Conservation (phyloP, 2,888 invertebrate species). For the Iphiclides podalirius region DNA sequence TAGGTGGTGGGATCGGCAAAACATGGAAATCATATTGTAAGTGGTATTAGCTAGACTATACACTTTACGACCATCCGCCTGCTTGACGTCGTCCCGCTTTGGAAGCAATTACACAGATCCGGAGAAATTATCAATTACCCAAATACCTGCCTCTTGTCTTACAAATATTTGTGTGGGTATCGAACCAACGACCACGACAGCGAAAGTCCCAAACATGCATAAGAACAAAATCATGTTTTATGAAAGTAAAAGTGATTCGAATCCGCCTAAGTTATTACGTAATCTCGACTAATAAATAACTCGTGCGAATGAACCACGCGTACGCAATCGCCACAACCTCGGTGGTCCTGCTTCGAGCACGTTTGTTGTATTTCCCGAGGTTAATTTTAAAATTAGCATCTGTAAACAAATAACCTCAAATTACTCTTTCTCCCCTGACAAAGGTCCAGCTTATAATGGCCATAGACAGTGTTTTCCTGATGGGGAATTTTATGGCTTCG, state of each 20-base stretch:
- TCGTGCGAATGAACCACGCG: conserved; percentile 39
- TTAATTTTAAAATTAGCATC: conserved; percentile 77
- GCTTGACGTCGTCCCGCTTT: no score
- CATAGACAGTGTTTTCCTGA: conserved; percentile 25
- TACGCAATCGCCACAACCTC: conserved; percentile 36
- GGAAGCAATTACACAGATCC: no score
- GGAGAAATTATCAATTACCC: no score
- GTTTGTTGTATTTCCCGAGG: conserved; percentile 73
- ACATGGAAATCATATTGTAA: no score
- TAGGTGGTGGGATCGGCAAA: no score
- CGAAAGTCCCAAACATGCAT: no score
- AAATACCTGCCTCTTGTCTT: no score
- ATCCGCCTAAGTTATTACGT: conserved; percentile 18
- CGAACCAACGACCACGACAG: no score
- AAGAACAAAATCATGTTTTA: no score
- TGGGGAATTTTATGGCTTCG: not conserved
- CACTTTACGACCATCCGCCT: no score
- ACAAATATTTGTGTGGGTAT: no score
- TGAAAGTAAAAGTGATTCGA: not conserved
- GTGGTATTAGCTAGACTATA: no score
- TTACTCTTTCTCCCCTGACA: conserved; percentile 53
- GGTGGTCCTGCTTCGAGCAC: conserved; percentile 70
- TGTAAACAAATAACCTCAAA: conserved; percentile 66
- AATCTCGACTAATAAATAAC: conserved; percentile 42
- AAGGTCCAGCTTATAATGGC: conserved; percentile 43